Percentiles rank a stretch among this genome's conserved stretches.
Evolutionary conservation across 1,140 invertebrate genomes (phyloP).

Genomic region (Procambarus clarkii): DNA sequence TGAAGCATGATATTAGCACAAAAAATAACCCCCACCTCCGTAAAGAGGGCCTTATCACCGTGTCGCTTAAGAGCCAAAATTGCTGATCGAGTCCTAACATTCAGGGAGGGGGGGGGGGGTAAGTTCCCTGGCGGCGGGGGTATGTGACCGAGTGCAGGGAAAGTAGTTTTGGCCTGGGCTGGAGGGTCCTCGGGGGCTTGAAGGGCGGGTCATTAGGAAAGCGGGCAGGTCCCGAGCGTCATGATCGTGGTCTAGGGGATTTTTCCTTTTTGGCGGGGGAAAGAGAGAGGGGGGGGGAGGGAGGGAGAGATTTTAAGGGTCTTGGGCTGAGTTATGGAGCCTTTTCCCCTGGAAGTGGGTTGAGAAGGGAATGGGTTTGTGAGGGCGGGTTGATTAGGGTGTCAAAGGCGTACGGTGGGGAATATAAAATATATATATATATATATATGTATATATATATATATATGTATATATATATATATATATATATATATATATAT

Average conservation of each 20-base stretch:
- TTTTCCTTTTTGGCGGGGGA: slow-evolving; percentile 28
- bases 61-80: neutral
- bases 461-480: too few relatives aligned
- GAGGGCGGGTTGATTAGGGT: neutral
- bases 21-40: neutral
- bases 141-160: slow-evolving; percentile 12
- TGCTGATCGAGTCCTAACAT: neutral
- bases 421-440: too few relatives aligned
- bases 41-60: neutral
- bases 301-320: too few relatives aligned
- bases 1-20: neutral
- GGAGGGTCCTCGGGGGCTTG: slow-evolving; percentile 6
- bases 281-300: neutral
- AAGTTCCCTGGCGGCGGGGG: neutral
- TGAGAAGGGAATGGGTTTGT: neutral
- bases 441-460: too few relatives aligned
- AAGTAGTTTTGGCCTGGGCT: slow-evolving; percentile 42
- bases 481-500: too few relatives aligned
- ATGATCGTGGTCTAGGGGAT: slow-evolving; percentile 37
- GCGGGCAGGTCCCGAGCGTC: slow-evolving; percentile 35
- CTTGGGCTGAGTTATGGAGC: neutral
- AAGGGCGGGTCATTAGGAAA: slow-evolving; percentile 49
- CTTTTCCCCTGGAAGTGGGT: neutral
- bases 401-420: neutral
- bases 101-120: neutral